Evolutionary conservation across 2,797 vertebrate genomes (phyloP), one percentile per base, ranked within the genome.

Genomic region (Decapterus maruadsi): DNA sequence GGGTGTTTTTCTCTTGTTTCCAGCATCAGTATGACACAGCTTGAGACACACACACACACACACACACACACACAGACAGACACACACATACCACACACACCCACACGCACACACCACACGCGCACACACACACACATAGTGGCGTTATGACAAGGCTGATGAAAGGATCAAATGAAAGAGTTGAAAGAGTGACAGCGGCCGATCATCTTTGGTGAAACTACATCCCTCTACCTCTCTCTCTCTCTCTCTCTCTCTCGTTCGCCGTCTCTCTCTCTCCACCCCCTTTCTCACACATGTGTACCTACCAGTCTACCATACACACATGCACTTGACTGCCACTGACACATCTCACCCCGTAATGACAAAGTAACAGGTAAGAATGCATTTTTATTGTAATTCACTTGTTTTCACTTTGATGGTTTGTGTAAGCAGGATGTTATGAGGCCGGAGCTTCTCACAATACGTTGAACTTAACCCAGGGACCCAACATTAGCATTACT

Each of bases 11-110:
- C 78, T 83, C 48, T 83, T 90, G 85, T 93, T 92, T 93, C 90
- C 91, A 94, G 88, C 92, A 93, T 92, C 90, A 90, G 73, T 90
- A 90, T 94, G 92, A 93, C 89, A 87, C 91, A 87, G 83, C 84
- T 87, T 64, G 62, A 90, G 76, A 81, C 74, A 80, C 84, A 85
- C 82, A 69, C 72, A 76, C 68, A 58, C 74, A n/a, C 58, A 50
- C 68, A 45, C 54, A 72, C 59, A 58, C 40, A 48, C 68, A 48
- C 48, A 17, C 42, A 54, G 14, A 57, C 14, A 65, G 36, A 53
- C 36, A 55, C 63, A 61, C 20, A 46, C 68, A 65, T 26, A 26
- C 26, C 26, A 26, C 26, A 26, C 26, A 26, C 26, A 26, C 26
- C 26, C 68, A 66, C 45, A 65, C 1, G 71, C 57, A 50, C 53